A percentile compares a stretch with the other conserved stretches of the same genome.
These are phyloP conservation scores for Pseudachorutes palmiensis DNA, from an alignment of 1,140 invertebrate species.

Conservation along the genomic window DNA sequence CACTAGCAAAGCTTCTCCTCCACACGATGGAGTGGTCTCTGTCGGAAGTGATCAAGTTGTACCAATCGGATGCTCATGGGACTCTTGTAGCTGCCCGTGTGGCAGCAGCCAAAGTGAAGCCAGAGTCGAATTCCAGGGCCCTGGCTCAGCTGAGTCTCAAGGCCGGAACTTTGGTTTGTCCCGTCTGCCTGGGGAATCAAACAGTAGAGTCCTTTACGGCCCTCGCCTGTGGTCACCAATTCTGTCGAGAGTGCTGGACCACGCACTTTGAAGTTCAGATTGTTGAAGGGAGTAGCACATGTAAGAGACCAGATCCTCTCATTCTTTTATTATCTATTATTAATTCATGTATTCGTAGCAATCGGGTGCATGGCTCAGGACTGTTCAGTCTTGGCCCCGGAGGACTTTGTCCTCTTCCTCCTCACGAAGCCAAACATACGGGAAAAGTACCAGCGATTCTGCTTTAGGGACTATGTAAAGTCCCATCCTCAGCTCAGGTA, in stretches of 20 bases:
- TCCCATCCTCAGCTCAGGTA: constrained; percentile 72
- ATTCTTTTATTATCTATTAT: not conserved
- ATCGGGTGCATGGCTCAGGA: constrained; percentile 95
- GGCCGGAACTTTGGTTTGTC: constrained; percentile 47
- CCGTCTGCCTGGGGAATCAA: constrained; percentile 53
- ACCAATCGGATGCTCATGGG: constrained; percentile 63
- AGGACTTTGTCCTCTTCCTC: constrained; percentile 87
- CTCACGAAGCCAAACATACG: constrained; percentile 67
- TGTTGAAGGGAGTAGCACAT: constrained; percentile 62
- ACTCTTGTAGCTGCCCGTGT: constrained; percentile 67
- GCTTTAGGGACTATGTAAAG: constrained; percentile 92
- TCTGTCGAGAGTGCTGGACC: constrained; percentile 91
- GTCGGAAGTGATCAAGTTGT: constrained; percentile 67
- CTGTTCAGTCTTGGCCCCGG: constrained; percentile 82
- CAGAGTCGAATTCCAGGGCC: constrained; percentile 42
- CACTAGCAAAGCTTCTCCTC: constrained; percentile 81
- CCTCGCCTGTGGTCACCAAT: constrained; percentile 80
- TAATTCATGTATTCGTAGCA: constrained; percentile 44
- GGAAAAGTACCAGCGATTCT: constrained; percentile 89
- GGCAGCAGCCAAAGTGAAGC: constrained; percentile 75
- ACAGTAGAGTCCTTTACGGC: constrained; percentile 59
- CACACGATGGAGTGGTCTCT: constrained; percentile 80
- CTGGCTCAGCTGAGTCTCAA: constrained; percentile 21
- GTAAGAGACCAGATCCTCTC: not conserved
- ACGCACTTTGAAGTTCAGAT: constrained; percentile 95